Conservation (phyloP, 92 coral and sea anemone genomes). For the Pocillopora grandis region DNA sequence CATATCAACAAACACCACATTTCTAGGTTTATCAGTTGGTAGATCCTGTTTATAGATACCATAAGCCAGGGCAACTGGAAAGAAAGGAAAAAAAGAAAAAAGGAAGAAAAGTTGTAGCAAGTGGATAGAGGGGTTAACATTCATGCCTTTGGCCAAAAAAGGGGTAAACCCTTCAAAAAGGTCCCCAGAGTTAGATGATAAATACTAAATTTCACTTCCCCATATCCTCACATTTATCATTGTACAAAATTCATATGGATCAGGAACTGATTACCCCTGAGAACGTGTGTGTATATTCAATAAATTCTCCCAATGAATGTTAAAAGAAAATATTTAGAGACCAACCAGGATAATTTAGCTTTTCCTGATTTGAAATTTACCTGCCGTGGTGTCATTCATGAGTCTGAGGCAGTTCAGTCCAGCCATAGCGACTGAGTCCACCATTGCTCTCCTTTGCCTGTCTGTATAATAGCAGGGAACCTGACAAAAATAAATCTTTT, state of each 20-base stretch:
- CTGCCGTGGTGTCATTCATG: constrained; percentile 99
- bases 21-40: constrained; percentile 93
- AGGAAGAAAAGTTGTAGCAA: background rate
- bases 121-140: background rate
- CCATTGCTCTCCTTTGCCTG: constrained; percentile 91
- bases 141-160: too few relatives aligned
- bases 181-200: too few relatives aligned
- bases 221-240: too few relatives aligned
- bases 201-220: too few relatives aligned
- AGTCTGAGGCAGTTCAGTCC: constrained; percentile 94
- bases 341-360: too few relatives aligned
- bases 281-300: too few relatives aligned
- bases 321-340: too few relatives aligned
- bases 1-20: constrained; percentile 96
- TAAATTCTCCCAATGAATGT: too few relatives aligned
- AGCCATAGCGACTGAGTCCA: constrained; percentile 86
- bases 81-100: background rate
- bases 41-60: constrained; percentile 99
- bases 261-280: too few relatives aligned
- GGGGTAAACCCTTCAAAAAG: too few relatives aligned
- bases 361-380: constrained; percentile 26
- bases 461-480: constrained; percentile 96
- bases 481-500: constrained; percentile 22
- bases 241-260: too few relatives aligned
- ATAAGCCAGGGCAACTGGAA: constrained; percentile 93